Evolutionary conservation across 2,888 invertebrate genomes (phyloP), one percentile per base, ranked within the genome.

Genomic region (Brenthis ino): DNA sequence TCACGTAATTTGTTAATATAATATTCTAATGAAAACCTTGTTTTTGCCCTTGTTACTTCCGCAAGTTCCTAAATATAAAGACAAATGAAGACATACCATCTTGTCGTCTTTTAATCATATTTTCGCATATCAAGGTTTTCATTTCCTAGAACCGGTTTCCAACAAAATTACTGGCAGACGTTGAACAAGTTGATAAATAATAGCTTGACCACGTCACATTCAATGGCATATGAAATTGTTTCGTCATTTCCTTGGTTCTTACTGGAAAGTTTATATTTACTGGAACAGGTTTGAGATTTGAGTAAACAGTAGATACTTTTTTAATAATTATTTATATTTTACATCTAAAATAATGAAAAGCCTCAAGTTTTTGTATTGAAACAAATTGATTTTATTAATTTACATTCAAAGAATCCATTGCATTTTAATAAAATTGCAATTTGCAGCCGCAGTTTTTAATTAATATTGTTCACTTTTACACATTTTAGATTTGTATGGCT

Each of bases 401-500:
- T 4, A 28, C 5, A 28, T 28, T 28, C 5, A 28, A 28, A 28
- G 28, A 28, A 5, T 28, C 28, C 5, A 28, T 28, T 28, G 3
- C 5, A 28, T 28, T 28, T 28, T 28, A 28, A 4, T 28, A 28
- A 28, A 28, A 28, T 28, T 28, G 4, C 28, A 28, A 28, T 5
- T 28, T 28, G 4, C 28, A 28, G 28, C 5, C n/a, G 8, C 6
- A n/a, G 12, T 51, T 43, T 43, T 24, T 47, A 12, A 43, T 3
- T 16, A 20, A 55, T 43, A 50, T n/a, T 2, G 2, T 24, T 57
- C 14, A 20, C 28, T 57, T 6, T 14, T 60, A 28, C 11, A 43
- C 37, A 8, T 60, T 60, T 14, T 94, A 99, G 97, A 94, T 96
- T 51, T 99, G 99, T 87, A 98, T 99, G 98, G 93, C 97, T 58